These are phyloP conservation scores for Smittia aterrima DNA, from an alignment of 2,888 invertebrate genomes.

Conservation along the genomic window DNA sequence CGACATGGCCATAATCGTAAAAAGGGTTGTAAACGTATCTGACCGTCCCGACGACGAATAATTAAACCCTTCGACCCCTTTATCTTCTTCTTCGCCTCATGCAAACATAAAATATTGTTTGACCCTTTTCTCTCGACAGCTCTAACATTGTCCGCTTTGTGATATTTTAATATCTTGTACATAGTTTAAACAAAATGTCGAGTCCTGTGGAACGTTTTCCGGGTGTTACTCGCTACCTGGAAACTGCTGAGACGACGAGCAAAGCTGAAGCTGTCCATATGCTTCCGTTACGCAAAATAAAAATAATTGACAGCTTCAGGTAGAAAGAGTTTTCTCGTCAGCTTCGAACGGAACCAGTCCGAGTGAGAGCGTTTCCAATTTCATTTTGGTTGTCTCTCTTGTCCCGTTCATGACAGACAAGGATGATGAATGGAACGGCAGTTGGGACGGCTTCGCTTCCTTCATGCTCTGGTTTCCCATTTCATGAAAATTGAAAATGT, in stretches of 20 bases:
- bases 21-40: constrained; percentile 30
- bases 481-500: constrained; percentile 5
- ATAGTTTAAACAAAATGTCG: constrained; percentile 30
- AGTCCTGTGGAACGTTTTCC: neutral
- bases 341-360: neutral
- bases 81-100: neutral
- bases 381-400: neutral
- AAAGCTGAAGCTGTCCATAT: constrained; percentile 30
- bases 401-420: neutral
- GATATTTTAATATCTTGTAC: constrained; percentile 20
- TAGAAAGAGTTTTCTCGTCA: constrained; percentile 2
- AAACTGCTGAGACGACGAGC: neutral
- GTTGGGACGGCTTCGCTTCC: neutral
- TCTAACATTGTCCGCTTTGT: neutral
- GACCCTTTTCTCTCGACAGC: constrained; percentile 29
- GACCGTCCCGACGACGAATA: constrained; percentile 36
- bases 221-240: constrained; percentile 4
- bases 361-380: constrained; percentile 2
- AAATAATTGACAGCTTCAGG: constrained; percentile 26
- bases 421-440: neutral
- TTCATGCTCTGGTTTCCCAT: neutral
- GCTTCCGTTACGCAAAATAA: constrained; percentile 14
- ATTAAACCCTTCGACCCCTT: constrained; percentile 41
- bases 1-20: constrained; percentile 37
- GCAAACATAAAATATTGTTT: constrained; percentile 37